Conservation (phyloP, 2,888 invertebrate species). For the Helleia helle region DNA sequence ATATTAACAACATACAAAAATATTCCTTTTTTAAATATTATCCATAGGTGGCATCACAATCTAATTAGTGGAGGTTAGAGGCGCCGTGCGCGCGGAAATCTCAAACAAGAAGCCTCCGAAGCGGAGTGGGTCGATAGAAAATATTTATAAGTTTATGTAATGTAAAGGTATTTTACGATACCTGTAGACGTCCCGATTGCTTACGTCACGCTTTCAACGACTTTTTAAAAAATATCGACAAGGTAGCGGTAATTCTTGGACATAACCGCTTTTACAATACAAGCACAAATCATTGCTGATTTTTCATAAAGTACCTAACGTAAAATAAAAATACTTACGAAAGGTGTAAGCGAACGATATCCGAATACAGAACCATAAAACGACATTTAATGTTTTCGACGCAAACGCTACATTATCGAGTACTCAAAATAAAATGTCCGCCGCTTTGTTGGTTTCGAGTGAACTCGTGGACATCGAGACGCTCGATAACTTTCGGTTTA, state of each 20-base stretch:
- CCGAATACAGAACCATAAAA: slow-evolving; percentile 68
- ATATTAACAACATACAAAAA: slow-evolving; percentile 21
- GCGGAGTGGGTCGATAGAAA: slow-evolving; percentile 61
- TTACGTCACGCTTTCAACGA: slow-evolving; percentile 63
- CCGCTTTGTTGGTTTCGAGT: slow-evolving; percentile 74
- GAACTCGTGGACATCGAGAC: slow-evolving; percentile 73
- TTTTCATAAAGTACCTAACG: slow-evolving; percentile 35
- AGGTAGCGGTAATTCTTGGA: slow-evolving; percentile 50
- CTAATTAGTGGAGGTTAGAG: slow-evolving; percentile 69
- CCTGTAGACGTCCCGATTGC: slow-evolving; percentile 47
- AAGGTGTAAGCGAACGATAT: slow-evolving; percentile 71
- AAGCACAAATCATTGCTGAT: slow-evolving; percentile 35
- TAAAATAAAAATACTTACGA: slow-evolving; percentile 58
- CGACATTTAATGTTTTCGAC: slow-evolving; percentile 70
- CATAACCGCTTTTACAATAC: slow-evolving; percentile 43
- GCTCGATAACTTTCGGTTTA: slow-evolving; percentile 60
- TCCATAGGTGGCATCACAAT: slow-evolving; percentile 39
- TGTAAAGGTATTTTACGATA: slow-evolving; percentile 32
- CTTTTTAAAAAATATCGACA: slow-evolving; percentile 59
- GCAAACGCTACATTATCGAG: slow-evolving; percentile 74
- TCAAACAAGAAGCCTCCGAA: slow-evolving; percentile 57
- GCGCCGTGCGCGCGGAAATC: slow-evolving; percentile 69
- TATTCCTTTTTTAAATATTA: slow-evolving; percentile 15
- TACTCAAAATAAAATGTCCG: slow-evolving; percentile 76
- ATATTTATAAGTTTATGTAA: slow-evolving; percentile 37